Percentiles rank a stretch among this genome's conserved stretches.
Conservation (phyloP, 2,888 invertebrate genomes). For the Rhingia rostrata region DNA sequence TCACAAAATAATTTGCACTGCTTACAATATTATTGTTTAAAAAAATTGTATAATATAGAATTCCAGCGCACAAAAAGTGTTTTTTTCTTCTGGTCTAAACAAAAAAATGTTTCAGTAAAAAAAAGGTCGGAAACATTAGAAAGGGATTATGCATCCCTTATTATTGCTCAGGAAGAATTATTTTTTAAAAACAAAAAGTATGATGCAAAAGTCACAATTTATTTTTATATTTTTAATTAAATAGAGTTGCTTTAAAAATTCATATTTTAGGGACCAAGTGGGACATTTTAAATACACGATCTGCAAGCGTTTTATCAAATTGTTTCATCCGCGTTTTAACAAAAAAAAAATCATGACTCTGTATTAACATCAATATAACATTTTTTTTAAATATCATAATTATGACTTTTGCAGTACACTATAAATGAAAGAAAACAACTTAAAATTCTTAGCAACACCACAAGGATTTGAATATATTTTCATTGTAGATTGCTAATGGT, state of each 20-base stretch:
- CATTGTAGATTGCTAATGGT: slow-evolving; percentile 10
- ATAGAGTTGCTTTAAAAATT: too few species aligned
- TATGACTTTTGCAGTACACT: slow-evolving; percentile 2
- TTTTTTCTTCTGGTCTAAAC: slow-evolving; percentile 32
- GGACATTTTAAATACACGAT: too few species aligned
- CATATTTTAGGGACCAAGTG: too few species aligned
- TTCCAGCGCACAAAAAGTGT: slow-evolving; percentile 66
- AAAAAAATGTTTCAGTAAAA: slow-evolving; percentile 40
- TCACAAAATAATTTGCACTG: slow-evolving; percentile 82
- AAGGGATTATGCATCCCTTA: neutral
- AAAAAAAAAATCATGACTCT: too few species aligned
- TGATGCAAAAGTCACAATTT: slow-evolving; percentile 5
- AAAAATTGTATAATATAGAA: slow-evolving; percentile 47
- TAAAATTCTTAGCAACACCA: slow-evolving; percentile 43
- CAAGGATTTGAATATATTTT: slow-evolving; percentile 63
- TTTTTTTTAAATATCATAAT: too few species aligned
- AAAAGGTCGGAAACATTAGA: slow-evolving; percentile 32
- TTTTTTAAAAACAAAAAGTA: neutral
- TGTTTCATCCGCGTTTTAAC: too few species aligned
- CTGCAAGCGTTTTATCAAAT: too few species aligned
- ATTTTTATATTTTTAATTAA: neutral
- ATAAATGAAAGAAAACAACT: slow-evolving; percentile 3
- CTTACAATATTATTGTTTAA: slow-evolving; percentile 75
- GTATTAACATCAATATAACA: too few species aligned
- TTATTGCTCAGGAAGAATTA: slow-evolving; percentile 12